These are phyloP conservation scores for Petrolisthes manimaculis DNA, from an alignment of 2,888 invertebrate species.

Conservation along the genomic window DNA sequence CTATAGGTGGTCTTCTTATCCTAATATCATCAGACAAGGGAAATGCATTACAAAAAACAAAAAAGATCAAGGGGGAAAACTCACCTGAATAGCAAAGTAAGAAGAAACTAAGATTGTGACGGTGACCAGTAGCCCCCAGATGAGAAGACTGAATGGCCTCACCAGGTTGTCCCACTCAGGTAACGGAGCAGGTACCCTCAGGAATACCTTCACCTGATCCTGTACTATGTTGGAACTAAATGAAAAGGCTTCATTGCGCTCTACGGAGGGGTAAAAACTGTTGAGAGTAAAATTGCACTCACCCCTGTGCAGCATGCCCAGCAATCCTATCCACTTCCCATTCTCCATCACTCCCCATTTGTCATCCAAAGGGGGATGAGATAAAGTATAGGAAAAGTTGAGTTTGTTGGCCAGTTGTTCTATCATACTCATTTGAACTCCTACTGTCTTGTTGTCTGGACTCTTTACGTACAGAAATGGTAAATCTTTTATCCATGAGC, in stretches of 20 bases:
- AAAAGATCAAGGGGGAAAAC: not conserved
- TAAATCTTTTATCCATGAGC: not conserved
- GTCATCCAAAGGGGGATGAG: not conserved
- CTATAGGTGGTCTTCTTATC: too few species aligned
- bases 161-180: not conserved
- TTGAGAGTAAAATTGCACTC: not conserved
- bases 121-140: not conserved
- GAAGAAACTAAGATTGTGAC: not conserved
- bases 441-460: not conserved
- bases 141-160: not conserved
- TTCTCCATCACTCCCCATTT: not conserved
- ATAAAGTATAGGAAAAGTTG: conserved; percentile 12
- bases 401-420: not conserved
- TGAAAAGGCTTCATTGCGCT: not conserved
- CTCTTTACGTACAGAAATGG: not conserved
- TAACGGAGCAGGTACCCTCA: not conserved
- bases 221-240: not conserved
- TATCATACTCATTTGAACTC: not conserved
- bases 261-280: not conserved
- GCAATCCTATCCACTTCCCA: not conserved
- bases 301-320: not conserved
- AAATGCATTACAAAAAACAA: too few species aligned
- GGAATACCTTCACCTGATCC: not conserved
- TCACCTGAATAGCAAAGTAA: not conserved
- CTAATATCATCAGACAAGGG: too few species aligned